Base-by-base conservation (phyloP, 1,140 invertebrate species). In the Heterodera carotae region DNA sequence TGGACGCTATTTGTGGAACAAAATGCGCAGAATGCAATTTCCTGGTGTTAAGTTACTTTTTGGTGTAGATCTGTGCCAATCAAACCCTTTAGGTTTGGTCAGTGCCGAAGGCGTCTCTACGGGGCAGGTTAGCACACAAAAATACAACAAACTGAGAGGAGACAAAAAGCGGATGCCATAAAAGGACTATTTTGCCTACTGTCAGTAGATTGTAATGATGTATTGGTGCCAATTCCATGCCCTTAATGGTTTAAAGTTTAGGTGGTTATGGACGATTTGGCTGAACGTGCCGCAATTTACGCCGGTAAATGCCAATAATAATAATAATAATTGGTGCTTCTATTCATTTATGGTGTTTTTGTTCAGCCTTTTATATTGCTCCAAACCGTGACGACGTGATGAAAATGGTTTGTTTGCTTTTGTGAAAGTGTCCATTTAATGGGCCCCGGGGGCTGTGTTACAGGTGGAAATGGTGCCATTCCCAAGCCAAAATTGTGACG, bases 381-480 rank as follows among this genome's bases (percentile, higher is more conserved):
- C 85, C 85, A 1, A 87, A 85, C 66, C 81, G 84, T 31, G 86
- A 87, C 60, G 85, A 82, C 12, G 82, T 87, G 12, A 78, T 86
- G 75, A 86, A 86, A 76, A 80, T 86, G 64, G 78, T 81, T 18
- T 62, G n/a, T 8, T n/a, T n/a, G n/a, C n/a, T n/a, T n/a, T n/a
- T n/a, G n/a, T n/a, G n/a, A n/a, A n/a, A n/a, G n/a, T n/a, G n/a
- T n/a, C n/a, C n/a, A n/a, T n/a, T n/a, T n/a, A n/a, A n/a, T n/a
- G n/a, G n/a, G n/a, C n/a, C n/a, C n/a, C n/a, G n/a, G n/a, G n/a
- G n/a, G n/a, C n/a, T n/a, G n/a, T n/a, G n/a, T n/a, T n/a, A n/a
- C 10, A 66, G 62, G 62, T 74, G 60, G 86, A 84, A 62, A 85
- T 86, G 81, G 82, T 85, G 31, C 85, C 85, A 2, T 48, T 79